A percentile compares a stretch with the other conserved stretches of the same genome.
Evolutionary conservation across 2,113 vertebrate genomes (phyloP).

Genomic region (Naja naja): DNA sequence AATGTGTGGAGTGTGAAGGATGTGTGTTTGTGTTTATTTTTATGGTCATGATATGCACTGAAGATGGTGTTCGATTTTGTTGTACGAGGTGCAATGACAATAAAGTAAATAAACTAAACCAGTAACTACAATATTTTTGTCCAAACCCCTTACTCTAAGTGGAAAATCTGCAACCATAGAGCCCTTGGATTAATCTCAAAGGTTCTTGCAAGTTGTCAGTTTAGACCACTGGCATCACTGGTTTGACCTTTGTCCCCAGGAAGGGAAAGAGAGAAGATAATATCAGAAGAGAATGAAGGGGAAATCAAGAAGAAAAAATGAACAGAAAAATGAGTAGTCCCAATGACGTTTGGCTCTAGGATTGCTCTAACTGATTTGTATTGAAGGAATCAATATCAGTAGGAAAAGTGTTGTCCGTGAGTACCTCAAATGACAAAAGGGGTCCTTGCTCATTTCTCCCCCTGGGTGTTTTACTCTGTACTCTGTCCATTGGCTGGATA

Average conservation of each 20-base stretch:
- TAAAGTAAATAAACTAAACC: too few species aligned
- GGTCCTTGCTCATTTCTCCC: background rate
- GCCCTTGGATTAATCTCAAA: background rate
- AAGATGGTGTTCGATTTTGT: too few species aligned
- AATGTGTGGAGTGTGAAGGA: too few species aligned
- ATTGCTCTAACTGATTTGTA: background rate
- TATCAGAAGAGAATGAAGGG: background rate
- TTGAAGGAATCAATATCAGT: background rate
- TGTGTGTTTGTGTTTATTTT: too few species aligned
- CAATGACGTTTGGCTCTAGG: background rate
- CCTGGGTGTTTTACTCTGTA: background rate
- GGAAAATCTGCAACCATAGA: too few species aligned
- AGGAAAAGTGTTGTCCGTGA: background rate
- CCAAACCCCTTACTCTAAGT: too few species aligned
- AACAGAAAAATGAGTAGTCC: background rate
- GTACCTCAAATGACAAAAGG: background rate
- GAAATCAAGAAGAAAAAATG: background rate
- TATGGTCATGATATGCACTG: too few species aligned
- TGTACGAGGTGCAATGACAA: too few species aligned
- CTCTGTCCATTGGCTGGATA: background rate
- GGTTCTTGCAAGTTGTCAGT: background rate
- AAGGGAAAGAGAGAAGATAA: background rate
- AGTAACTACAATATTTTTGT: too few species aligned
- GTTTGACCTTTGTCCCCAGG: background rate
- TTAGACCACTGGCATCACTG: background rate